phyloP scores from a whole-genome alignment of 2,113 vertebrate species.

The Leptobrachium ailaonicum region DNA sequence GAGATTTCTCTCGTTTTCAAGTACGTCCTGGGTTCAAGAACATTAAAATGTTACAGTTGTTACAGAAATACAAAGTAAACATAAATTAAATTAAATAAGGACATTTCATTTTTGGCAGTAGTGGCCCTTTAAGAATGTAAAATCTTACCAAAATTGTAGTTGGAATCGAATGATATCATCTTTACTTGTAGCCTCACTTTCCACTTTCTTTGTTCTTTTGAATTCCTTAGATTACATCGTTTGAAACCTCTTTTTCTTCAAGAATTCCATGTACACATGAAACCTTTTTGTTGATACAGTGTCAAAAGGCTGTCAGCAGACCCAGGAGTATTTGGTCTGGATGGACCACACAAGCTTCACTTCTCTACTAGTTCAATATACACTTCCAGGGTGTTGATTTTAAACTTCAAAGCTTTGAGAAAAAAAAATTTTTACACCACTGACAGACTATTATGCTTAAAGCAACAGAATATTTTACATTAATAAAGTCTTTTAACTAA shows the following conservation, averaged over 20 bases:
- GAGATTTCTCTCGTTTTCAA: too few species aligned
- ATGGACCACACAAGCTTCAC: constrained; percentile 41
- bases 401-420: constrained; percentile 31
- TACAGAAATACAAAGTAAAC: too few species aligned
- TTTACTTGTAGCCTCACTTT: constrained; percentile 32
- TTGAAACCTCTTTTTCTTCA: constrained; percentile 32
- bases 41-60: too few species aligned
- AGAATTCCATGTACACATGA: constrained; percentile 39
- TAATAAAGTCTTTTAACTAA: too few species aligned
- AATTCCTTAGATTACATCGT: constrained; percentile 34
- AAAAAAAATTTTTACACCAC: constrained; percentile 21
- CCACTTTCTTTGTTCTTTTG: constrained; percentile 39
- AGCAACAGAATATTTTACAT: background rate
- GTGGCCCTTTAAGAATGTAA: background rate
- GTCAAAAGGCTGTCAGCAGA: constrained; percentile 41
- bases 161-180: constrained; percentile 19
- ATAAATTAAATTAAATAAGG: too few species aligned
- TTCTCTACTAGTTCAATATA: constrained; percentile 34
- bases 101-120: too few species aligned
- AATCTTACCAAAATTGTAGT: background rate
- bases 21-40: too few species aligned
- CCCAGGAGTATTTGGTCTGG: constrained; percentile 31
- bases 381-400: constrained; percentile 33
- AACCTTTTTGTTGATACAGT: constrained; percentile 43
- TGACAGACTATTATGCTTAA: constrained; percentile 32